Evolutionary conservation across 2,113 vertebrate species (phyloP).

Genomic region (Siphamia tubifer): DNA sequence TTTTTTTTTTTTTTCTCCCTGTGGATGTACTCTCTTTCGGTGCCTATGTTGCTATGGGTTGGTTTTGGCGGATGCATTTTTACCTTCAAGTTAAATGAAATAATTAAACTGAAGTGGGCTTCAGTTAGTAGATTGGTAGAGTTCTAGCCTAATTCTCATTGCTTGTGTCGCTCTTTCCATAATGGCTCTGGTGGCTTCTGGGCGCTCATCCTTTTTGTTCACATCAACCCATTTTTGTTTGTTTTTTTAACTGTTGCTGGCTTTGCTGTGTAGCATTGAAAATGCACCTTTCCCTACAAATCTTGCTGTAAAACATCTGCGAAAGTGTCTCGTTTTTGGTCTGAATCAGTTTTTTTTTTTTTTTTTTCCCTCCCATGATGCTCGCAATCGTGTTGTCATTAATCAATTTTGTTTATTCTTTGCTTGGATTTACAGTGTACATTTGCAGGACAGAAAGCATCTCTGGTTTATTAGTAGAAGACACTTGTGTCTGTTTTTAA

Average conservation of each 20-base stretch:
- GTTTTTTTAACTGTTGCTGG: slow-evolving; percentile 37
- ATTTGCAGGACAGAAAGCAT: not conserved
- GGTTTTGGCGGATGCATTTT: slow-evolving; percentile 68
- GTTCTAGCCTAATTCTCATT: slow-evolving; percentile 30
- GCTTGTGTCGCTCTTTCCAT: slow-evolving; percentile 45
- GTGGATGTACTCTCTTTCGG: slow-evolving; percentile 43
- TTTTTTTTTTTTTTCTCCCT: too few species aligned
- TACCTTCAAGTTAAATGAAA: slow-evolving; percentile 1
- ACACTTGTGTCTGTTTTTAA: not conserved
- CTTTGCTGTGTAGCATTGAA: slow-evolving; percentile 42
- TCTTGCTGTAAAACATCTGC: too few species aligned
- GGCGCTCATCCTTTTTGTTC: slow-evolving; percentile 36
- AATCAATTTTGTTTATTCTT: not conserved
- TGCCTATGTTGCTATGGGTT: slow-evolving; percentile 35
- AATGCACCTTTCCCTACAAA: not conserved
- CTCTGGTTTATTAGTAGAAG: not conserved
- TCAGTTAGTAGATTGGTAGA: not conserved
- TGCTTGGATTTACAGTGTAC: not conserved
- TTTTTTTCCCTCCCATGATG: too few species aligned
- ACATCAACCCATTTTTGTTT: slow-evolving; percentile 39
- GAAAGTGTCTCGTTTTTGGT: too few species aligned
- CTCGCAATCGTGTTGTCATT: not conserved
- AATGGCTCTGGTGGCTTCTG: slow-evolving; percentile 38
- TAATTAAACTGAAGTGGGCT: not conserved
- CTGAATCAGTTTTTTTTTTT: too few species aligned